Percentiles rank a stretch among this genome's conserved stretches.
Conservation (phyloP, 2,797 vertebrate genomes). For the Jordanella pulchra region DNA sequence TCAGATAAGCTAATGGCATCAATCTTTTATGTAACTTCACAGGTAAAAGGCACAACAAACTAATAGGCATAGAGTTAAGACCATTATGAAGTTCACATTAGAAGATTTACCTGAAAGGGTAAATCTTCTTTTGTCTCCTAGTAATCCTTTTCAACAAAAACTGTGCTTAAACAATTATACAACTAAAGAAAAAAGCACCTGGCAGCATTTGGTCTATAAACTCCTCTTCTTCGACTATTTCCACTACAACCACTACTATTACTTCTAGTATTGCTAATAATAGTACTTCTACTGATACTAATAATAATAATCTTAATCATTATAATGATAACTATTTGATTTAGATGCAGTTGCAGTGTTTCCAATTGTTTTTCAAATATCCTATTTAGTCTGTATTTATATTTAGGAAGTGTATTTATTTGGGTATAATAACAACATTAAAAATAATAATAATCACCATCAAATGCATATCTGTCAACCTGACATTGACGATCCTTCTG, state of each 20-base stretch:
- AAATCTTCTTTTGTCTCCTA: slow-evolving; percentile 30
- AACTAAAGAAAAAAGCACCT: background rate
- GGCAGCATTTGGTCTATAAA: background rate
- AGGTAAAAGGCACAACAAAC: slow-evolving; percentile 40
- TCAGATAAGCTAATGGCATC: slow-evolving; percentile 43
- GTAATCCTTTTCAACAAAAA: background rate
- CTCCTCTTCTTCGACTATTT: no score
- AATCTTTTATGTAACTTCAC: slow-evolving; percentile 63
- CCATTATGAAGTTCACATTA: slow-evolving; percentile 43
- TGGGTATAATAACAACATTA: no score
- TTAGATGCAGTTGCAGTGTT: no score
- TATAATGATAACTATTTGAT: background rate
- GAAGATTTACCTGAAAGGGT: slow-evolving; percentile 32
- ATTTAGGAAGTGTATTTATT: no score
- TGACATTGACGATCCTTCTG: no score
- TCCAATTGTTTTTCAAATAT: no score
- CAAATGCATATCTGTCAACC: no score
- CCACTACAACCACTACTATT: no score
- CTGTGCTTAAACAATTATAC: background rate
- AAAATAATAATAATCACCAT: no score
- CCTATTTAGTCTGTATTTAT: no score
- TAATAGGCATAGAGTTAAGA: slow-evolving; percentile 66
- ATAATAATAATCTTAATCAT: background rate
- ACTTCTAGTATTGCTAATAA: no score
- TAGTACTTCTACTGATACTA: no score